phyloP scores from a whole-genome alignment of 2,888 invertebrate species.

The Ditylenchus weischeri region DNA sequence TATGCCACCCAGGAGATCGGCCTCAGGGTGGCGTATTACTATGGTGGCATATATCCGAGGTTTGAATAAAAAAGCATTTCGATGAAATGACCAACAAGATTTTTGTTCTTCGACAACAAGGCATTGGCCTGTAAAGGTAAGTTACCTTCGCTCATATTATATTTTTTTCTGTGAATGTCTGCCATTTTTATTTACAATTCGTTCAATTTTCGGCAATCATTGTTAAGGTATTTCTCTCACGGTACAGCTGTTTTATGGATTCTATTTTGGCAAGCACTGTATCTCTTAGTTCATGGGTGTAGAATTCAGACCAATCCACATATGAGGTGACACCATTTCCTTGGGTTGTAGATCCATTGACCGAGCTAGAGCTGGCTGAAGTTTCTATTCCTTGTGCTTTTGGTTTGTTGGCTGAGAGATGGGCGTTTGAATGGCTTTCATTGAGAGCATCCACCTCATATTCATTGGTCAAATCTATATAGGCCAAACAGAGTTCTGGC shows the following conservation, averaged over 20 bases:
- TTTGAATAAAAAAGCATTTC: too few relatives aligned
- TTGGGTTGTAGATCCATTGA: not conserved
- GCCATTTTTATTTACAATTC: too few relatives aligned
- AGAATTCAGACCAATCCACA: constrained; percentile 13
- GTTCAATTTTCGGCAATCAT: constrained; percentile 3
- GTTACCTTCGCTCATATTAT: too few relatives aligned
- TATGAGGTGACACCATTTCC: not conserved
- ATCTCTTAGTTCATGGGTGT: constrained; percentile 7
- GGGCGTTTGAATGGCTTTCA: not conserved
- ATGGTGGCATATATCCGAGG: too few relatives aligned
- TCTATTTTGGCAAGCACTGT: constrained; percentile 11
- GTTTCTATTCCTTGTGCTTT: not conserved
- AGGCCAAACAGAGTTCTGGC: not conserved
- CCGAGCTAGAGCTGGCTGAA: constrained; percentile 1
- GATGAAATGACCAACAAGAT: too few relatives aligned
- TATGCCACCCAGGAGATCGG: too few relatives aligned
- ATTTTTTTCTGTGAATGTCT: too few relatives aligned
- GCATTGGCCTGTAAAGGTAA: too few relatives aligned
- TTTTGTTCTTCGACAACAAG: too few relatives aligned
- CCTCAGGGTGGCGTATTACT: too few relatives aligned
- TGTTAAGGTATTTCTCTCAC: not conserved
- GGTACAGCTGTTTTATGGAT: constrained; percentile 3
- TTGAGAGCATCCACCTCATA: not conserved
- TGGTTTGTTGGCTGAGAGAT: not conserved
- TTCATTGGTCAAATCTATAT: not conserved